These are phyloP conservation scores for Saimiri boliviensis DNA, from an alignment of 2,113 vertebrate genomes.

Conservation along the genomic window DNA sequence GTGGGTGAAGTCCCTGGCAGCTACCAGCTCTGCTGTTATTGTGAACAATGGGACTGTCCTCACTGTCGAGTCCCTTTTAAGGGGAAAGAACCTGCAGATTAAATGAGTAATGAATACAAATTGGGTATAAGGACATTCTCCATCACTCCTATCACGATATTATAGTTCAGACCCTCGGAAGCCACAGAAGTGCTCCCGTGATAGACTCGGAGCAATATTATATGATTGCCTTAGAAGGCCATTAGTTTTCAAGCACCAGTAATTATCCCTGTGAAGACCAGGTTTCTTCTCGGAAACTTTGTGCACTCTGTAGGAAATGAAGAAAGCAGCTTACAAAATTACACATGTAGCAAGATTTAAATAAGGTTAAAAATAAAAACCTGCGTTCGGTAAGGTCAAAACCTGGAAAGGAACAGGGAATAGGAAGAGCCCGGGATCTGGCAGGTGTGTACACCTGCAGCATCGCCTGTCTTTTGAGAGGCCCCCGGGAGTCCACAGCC, in stretches of 20 bases:
- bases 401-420: background rate
- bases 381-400: no score
- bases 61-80: background rate
- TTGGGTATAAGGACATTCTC: background rate
- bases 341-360: background rate
- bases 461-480: background rate
- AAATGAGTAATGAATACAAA: background rate
- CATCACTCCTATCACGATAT: background rate
- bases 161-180: no score
- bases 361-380: background rate
- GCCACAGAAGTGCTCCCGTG: rapidly evolving
- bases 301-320: rapidly evolving
- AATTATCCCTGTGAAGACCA: background rate
- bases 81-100: background rate
- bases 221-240: rapidly evolving
- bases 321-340: background rate
- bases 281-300: background rate
- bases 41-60: background rate
- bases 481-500: background rate
- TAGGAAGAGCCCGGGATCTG: no score
- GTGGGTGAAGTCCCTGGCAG: background rate
- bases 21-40: background rate
- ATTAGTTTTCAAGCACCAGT: background rate
- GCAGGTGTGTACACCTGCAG: no score
- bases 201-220: background rate